These are phyloP conservation scores for Falco rusticolus DNA, from an alignment of 2,797 vertebrate genomes.

Conservation along the genomic window DNA sequence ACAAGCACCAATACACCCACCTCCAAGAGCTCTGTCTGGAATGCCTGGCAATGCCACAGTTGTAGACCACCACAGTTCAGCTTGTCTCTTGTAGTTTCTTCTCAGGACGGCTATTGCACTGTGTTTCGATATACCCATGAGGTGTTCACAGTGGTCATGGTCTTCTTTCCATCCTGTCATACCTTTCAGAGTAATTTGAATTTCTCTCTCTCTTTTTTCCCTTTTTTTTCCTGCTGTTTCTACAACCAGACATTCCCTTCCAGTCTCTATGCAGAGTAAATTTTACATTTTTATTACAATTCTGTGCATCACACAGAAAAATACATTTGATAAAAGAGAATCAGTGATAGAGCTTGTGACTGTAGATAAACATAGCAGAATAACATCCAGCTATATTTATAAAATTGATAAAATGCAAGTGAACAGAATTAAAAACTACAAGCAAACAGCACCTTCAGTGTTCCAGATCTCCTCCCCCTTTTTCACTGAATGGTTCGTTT, in stretches of 20 bases:
- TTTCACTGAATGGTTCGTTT: background rate
- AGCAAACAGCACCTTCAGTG: background rate
- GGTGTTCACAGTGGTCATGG: background rate
- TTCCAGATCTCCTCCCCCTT: background rate
- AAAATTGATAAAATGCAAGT: background rate
- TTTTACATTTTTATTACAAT: background rate
- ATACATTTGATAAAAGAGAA: background rate
- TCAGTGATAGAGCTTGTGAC: background rate
- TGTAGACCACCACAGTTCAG: background rate
- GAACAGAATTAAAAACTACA: background rate
- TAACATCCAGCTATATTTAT: background rate
- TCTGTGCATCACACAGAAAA: background rate
- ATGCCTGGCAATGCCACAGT: background rate
- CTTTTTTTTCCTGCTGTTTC: background rate
- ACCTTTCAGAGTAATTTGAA: background rate
- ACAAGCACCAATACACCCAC: background rate
- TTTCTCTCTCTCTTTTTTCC: background rate
- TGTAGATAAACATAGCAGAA: background rate
- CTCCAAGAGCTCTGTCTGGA: background rate
- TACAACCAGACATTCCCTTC: background rate
- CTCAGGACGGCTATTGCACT: accelerated
- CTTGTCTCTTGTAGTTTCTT: background rate
- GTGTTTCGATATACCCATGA: background rate
- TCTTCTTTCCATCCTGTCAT: background rate
- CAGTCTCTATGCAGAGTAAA: background rate